Evolutionary conservation across 2,113 vertebrate genomes (phyloP), one percentile per base, ranked within the genome.

Genomic region (Equus quagga): DNA sequence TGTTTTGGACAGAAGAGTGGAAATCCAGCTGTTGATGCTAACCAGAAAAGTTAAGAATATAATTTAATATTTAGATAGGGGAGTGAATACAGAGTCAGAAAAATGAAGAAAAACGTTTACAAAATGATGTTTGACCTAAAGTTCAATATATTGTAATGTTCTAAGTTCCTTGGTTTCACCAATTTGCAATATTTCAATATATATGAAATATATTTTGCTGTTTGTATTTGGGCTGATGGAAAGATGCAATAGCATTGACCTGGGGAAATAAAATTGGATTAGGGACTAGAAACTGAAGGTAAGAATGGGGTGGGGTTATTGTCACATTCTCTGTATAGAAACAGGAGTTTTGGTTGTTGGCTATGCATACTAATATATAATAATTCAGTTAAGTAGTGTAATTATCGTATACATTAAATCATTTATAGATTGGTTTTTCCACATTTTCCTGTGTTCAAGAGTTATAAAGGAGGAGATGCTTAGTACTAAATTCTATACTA

Each of bases 1-100:
- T 81, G 41, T 64, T 85, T 85, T 97, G 94, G 41, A 92, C 76
- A 97, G 78, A 94, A 89, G 93, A 72, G 60, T 95, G 56, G 95
- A 92, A 97, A 44, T 80, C 44, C 69, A 98, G 96, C 91, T 96
- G 67, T 84, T 91, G 73, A 21, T 92, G 69, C 56, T 94, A 54
- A 92, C n/a, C 87, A 64, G 13, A 84, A 69, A 82, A 56, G 49
- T 86, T 93, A 82, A 75, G 82, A 95, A 76, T 92, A 62, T 81
- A 18, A 89, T 84, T 41, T 82, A 86, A 1, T 92, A 41, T 49
- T 69, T 96, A 54, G 94, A 65, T 6, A 97, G 62, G 24, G 14
- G 15, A 24, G 2, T 70, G 83, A 88, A 73, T 89, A 0, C 33
- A 87, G 75, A 83, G 28, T 94, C 67, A n/a, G 44, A 94, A 76